Evolutionary conservation across 1,140 invertebrate species (phyloP).

Genomic region (Catajapyx aquilonaris): DNA sequence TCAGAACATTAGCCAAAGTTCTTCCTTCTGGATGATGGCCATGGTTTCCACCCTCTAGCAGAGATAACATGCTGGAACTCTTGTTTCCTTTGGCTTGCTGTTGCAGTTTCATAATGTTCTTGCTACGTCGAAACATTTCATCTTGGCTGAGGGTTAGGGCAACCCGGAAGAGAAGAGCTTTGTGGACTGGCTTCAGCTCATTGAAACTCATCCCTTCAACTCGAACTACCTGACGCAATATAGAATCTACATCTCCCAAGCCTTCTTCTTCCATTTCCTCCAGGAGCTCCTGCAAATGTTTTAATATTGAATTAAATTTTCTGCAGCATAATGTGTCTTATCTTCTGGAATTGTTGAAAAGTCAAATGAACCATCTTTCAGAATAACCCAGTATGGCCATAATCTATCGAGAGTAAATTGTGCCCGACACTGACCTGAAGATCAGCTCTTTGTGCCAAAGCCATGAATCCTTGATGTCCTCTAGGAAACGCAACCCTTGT

Average conservation of each 20-base stretch:
- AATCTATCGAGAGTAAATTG: too few relatives aligned
- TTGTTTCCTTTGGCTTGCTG: conserved; percentile 26
- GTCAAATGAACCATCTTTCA: too few relatives aligned
- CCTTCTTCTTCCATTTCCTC: conserved; percentile 37
- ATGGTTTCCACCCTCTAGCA: background rate
- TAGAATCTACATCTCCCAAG: conserved; percentile 65
- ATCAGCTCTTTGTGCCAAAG: too few relatives aligned
- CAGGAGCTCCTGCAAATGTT: conserved; percentile 13
- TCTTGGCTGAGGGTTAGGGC: conserved; percentile 71
- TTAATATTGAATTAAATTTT: too few relatives aligned
- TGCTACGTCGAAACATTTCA: conserved; percentile 68
- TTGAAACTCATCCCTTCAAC: conserved; percentile 81
- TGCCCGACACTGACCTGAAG: too few relatives aligned
- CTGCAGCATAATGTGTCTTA: too few relatives aligned
- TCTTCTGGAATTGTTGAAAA: too few relatives aligned
- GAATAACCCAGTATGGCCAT: too few relatives aligned
- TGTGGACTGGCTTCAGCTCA: conserved; percentile 71
- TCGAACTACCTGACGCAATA: conserved; percentile 66
- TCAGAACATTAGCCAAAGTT: background rate
- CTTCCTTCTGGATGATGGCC: background rate
- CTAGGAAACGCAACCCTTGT: too few relatives aligned
- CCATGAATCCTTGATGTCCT: too few relatives aligned
- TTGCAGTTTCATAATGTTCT: conserved; percentile 66
- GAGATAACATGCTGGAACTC: background rate
- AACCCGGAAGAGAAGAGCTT: conserved; percentile 66